These are phyloP conservation scores for Delphinus delphis DNA, from an alignment of 2,113 vertebrate species.

Conservation along the genomic window DNA sequence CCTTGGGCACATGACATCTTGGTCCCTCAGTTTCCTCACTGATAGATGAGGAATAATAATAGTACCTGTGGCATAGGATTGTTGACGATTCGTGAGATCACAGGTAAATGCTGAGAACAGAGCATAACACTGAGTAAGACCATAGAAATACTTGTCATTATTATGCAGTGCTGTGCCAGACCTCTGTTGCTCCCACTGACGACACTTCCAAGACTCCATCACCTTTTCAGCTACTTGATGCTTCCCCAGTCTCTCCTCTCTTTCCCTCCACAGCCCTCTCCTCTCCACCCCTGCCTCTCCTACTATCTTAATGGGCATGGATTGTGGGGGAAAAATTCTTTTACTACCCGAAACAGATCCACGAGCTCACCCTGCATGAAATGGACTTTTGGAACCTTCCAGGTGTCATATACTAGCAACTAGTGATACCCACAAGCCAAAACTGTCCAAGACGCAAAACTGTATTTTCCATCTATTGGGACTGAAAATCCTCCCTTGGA, in stretches of 20 bases:
- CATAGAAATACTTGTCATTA: rapidly evolving
- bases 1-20: neutral
- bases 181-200: rapidly evolving
- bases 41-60: neutral
- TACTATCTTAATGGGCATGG: neutral
- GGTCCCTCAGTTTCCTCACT: neutral
- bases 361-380: neutral
- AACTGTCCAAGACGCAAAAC: neutral
- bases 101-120: neutral
- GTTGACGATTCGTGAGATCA: neutral
- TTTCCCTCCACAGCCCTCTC: neutral
- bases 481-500: neutral
- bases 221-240: neutral
- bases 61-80: neutral
- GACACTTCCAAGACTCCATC: neutral
- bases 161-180: rapidly evolving
- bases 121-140: no score
- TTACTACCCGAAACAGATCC: neutral
- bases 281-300: neutral
- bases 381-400: neutral
- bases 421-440: neutral
- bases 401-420: neutral
- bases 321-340: neutral
- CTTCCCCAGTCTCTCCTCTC: neutral
- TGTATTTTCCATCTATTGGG: neutral